These are phyloP conservation scores for Plebejus argus DNA, from an alignment of 2,888 invertebrate species.

Conservation along the genomic window DNA sequence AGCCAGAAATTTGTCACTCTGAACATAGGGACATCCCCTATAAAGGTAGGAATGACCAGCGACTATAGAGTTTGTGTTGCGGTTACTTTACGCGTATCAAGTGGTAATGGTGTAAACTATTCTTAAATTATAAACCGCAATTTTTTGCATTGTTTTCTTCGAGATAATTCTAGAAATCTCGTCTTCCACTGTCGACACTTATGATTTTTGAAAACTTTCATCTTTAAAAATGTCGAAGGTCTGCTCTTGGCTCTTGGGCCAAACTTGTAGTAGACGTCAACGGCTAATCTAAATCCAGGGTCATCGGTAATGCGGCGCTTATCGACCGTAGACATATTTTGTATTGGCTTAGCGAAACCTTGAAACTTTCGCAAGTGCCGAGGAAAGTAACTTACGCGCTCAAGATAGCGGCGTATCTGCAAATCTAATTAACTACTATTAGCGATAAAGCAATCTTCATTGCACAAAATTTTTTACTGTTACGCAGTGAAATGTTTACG, in stretches of 20 bases:
- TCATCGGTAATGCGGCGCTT: slow-evolving; percentile 12
- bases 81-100: no score
- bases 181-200: background rate
- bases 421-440: background rate
- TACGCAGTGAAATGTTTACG: background rate
- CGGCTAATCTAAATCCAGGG: slow-evolving; percentile 18
- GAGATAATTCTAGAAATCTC: no score
- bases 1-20: no score
- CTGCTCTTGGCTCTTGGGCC: no score
- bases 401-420: background rate
- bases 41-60: no score
- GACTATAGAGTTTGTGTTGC: no score
- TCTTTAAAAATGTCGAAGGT: background rate
- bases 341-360: slow-evolving; percentile 17
- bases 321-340: slow-evolving; percentile 11
- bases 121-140: no score
- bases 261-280: background rate
- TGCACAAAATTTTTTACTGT: background rate
- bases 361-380: slow-evolving; percentile 4
- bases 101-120: no score
- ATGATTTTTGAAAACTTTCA: background rate
- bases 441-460: background rate
- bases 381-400: slow-evolving; percentile 2
- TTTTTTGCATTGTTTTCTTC: no score
- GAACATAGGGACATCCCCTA: no score